A percentile compares a stretch with the other conserved stretches of the same genome.
phyloP scores from a whole-genome alignment of 2,888 invertebrate species.

The Hypolimnas misippus region DNA sequence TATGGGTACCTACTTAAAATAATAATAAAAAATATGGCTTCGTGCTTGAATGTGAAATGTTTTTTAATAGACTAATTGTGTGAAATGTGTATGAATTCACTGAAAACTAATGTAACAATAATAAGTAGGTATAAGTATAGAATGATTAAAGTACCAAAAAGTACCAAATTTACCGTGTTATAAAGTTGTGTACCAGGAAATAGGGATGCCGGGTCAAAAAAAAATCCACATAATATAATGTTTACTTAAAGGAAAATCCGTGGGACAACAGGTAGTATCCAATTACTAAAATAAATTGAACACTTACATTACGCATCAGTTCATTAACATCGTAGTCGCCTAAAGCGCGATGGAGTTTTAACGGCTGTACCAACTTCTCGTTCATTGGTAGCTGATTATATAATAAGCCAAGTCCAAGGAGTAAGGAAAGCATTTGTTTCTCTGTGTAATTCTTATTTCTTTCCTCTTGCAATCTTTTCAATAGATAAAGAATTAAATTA shows the following conservation, averaged over 20 bases:
- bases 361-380: slow-evolving; percentile 52
- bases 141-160: too few species aligned
- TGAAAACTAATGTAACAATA: too few species aligned
- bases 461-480: slow-evolving; percentile 60
- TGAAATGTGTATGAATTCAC: too few species aligned
- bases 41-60: not conserved
- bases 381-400: slow-evolving; percentile 62
- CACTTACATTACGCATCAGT: slow-evolving; percentile 65
- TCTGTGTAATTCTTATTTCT: slow-evolving; percentile 67
- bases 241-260: not conserved
- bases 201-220: not conserved
- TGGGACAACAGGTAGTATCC: not conserved
- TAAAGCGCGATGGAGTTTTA: slow-evolving; percentile 65
- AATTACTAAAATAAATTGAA: not conserved
- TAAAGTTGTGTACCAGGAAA: not conserved
- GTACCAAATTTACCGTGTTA: too few species aligned
- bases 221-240: not conserved
- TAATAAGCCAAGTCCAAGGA: slow-evolving; percentile 67
- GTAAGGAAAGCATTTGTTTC: slow-evolving; percentile 62
- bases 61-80: too few species aligned
- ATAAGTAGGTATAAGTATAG: too few species aligned
- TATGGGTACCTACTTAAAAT: too few species aligned
- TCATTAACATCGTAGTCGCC: slow-evolving; percentile 72
- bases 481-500: not conserved
- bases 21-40: too few species aligned